phyloP scores from a whole-genome alignment of 2,888 invertebrate genomes.

The Xestia xanthographa region DNA sequence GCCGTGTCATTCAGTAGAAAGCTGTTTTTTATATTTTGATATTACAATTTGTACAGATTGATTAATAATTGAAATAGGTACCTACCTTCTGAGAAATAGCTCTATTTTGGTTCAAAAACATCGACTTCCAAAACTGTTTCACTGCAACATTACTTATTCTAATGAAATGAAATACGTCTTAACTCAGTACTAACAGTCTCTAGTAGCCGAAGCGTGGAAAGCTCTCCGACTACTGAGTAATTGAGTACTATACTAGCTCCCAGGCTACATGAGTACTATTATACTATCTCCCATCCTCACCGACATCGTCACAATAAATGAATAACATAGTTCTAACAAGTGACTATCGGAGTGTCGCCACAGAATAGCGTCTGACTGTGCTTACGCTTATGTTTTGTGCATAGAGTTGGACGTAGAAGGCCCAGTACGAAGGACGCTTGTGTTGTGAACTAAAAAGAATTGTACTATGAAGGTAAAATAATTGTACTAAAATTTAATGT shows the following conservation, averaged over 20 bases:
- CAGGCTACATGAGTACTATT: background rate
- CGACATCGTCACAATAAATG: constrained; percentile 20
- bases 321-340: constrained; percentile 52
- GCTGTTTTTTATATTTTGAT: no score
- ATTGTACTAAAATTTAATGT: background rate
- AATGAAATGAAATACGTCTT: no score
- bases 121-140: background rate
- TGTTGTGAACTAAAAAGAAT: background rate
- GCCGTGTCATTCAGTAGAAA: no score
- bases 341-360: constrained; percentile 21
- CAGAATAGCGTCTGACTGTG: constrained; percentile 30
- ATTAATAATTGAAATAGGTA: no score
- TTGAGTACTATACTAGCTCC: constrained; percentile 5
- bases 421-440: background rate
- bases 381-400: constrained; percentile 6
- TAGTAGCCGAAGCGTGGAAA: background rate
- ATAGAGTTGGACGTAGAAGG: constrained; percentile 12
- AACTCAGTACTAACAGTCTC: background rate
- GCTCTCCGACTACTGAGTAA: background rate
- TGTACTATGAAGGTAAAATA: background rate
- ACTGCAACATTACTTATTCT: background rate
- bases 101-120: background rate
- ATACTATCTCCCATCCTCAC: constrained; percentile 4
- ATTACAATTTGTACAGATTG: no score
- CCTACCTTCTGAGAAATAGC: background rate